A percentile compares a stretch with the other conserved stretches of the same genome.
phyloP scores from a whole-genome alignment of 1,140 invertebrate genomes.

The Meloidogyne hapla region DNA sequence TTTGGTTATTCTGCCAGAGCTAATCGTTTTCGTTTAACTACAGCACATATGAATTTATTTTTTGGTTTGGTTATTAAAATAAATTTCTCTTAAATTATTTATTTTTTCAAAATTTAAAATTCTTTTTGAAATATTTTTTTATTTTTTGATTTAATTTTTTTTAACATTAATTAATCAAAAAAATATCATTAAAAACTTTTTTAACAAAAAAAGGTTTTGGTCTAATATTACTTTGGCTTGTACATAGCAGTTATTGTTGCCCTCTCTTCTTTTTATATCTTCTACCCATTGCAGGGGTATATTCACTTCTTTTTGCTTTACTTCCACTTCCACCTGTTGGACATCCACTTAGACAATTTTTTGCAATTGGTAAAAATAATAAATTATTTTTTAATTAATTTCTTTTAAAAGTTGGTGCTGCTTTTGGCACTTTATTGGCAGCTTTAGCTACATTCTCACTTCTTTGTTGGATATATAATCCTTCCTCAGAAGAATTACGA shows the following conservation, averaged over 20 bases:
- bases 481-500: neutral
- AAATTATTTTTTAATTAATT: neutral
- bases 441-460: conserved; percentile 18
- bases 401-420: conserved; percentile 11
- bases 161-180: no score
- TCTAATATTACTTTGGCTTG: neutral
- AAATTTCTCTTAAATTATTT: conserved; percentile 36
- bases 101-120: conserved; percentile 43
- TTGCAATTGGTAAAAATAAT: neutral
- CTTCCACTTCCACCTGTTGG: conserved; percentile 8
- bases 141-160: no score
- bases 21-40: conserved; percentile 24
- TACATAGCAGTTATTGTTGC: conserved; percentile 17
- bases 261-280: conserved; percentile 14
- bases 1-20: conserved; percentile 40
- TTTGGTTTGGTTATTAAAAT: neutral
- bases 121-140: neutral
- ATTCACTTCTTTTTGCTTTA: conserved; percentile 23
- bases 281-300: conserved; percentile 11
- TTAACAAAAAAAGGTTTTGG: neutral
- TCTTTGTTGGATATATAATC: conserved; percentile 10
- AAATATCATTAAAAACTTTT: no score
- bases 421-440: neutral
- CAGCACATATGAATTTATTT: neutral
- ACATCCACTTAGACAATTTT: conserved; percentile 19